Conservation (phyloP, 2,113 vertebrate genomes). For the human (Homo sapiens) region GRCh38 chr1:90982001-90982500, state of each 20-base stretch:
- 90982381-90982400: constrained; percentile 58
- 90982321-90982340: constrained; percentile 81
- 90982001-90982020: neutral
- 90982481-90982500: constrained; percentile 8
- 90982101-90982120: neutral
- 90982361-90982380: constrained; percentile 84
- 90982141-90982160: neutral
- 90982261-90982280: constrained; percentile 2
- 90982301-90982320: constrained; percentile 82
- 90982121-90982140: neutral
- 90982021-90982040: neutral
- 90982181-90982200: neutral
- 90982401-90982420: constrained; percentile 37
- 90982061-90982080: neutral
- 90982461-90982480: neutral
- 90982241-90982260: neutral
- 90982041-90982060: neutral
- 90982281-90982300: constrained; percentile 47
- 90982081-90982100: neutral
- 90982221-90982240: neutral
- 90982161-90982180: neutral
- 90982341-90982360: constrained; percentile 79
- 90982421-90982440: constrained; percentile 15
- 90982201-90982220: constrained; percentile 32
- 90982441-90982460: constrained; percentile 44